Percentiles rank a stretch among this genome's conserved stretches.
Evolutionary conservation across 2,888 invertebrate species (phyloP).

Genomic region (Habrosyne pyritoides): DNA sequence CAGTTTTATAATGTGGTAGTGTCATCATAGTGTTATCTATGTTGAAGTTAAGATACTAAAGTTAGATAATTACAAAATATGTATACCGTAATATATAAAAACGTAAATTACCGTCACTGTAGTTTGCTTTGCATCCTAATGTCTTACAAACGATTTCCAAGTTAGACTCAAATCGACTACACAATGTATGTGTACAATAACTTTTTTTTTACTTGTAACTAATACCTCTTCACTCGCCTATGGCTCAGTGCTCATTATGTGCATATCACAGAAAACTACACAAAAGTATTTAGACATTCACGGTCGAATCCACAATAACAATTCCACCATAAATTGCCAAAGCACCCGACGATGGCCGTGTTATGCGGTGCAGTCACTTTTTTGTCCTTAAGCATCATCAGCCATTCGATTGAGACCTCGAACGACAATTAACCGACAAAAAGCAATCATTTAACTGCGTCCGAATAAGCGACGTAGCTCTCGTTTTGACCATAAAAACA

Average conservation of each 20-base stretch:
- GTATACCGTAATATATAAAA: too few relatives aligned
- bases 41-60: too few relatives aligned
- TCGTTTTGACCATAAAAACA: slow-evolving; percentile 8
- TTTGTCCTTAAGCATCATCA: slow-evolving; percentile 5
- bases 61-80: too few relatives aligned
- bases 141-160: neutral
- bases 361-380: slow-evolving; percentile 9
- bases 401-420: slow-evolving; percentile 38
- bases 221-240: neutral
- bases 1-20: neutral
- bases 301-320: slow-evolving; percentile 5
- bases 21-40: too few relatives aligned
- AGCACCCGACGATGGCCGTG: neutral
- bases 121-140: too few relatives aligned
- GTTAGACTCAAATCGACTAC: neutral
- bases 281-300: slow-evolving; percentile 1
- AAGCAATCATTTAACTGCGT: slow-evolving; percentile 17
- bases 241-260: neutral
- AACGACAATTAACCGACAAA: slow-evolving; percentile 42
- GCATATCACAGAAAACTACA: neutral
- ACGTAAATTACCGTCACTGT: too few relatives aligned
- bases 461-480: slow-evolving; percentile 6
- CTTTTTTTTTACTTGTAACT: neutral
- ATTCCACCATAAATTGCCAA: slow-evolving; percentile 8
- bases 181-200: neutral